Evolutionary conservation across 2,113 vertebrate genomes (phyloP).

Genomic region (Xenopus tropicalis): UCB_Xtro_10.0 CM004450.2:72135501-72136000

Average conservation of each 20-base stretch:
- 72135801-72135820: not conserved
- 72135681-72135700: not conserved
- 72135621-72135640: too few relatives aligned
- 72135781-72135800: not conserved
- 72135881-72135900: too few relatives aligned
- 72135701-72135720: conserved; percentile 29
- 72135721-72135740: conserved; percentile 22
- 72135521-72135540: too few relatives aligned
- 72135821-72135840: not conserved
- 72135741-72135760: conserved; percentile 35
- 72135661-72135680: conserved; percentile 15
- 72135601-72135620: too few relatives aligned
- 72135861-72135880: too few relatives aligned
- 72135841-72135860: not conserved
- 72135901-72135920: too few relatives aligned
- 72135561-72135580: too few relatives aligned
- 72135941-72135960: not conserved
- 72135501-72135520: too few relatives aligned
- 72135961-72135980: not conserved
- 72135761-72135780: conserved; percentile 8
- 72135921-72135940: too few relatives aligned
- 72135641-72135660: too few relatives aligned
- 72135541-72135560: too few relatives aligned
- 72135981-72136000: not conserved
- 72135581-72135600: too few relatives aligned